phyloP scores from a whole-genome alignment of 53 echinoderm and acorn worm species.

The Paelopatides confundens region DNA sequence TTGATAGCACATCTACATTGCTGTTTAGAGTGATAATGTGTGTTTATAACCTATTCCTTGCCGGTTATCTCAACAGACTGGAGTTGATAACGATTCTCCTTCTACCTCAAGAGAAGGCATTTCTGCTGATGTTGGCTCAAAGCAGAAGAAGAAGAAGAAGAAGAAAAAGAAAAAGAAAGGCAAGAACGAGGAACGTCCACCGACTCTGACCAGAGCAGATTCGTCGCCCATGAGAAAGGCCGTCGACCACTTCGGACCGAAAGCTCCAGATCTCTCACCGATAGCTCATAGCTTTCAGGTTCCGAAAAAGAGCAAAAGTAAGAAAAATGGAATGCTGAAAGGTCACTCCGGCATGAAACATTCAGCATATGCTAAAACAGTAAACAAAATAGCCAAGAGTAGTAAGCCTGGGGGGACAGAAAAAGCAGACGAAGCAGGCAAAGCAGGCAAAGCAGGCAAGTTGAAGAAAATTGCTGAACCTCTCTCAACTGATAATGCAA shows the following conservation, averaged over 20 bases:
- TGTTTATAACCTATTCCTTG: background rate
- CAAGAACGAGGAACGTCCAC: background rate
- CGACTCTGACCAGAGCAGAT: background rate
- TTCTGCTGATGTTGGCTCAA: background rate
- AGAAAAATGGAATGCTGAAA: background rate
- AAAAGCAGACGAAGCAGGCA: background rate
- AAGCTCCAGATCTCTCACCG: constrained; percentile 7
- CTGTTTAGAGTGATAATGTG: background rate
- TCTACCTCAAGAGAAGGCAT: constrained; percentile 23
- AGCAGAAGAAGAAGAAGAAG: background rate
- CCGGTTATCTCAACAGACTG: background rate
- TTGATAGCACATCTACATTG: too few species aligned
- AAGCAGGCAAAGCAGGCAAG: background rate
- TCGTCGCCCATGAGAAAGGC: background rate
- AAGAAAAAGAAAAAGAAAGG: background rate
- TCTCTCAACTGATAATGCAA: background rate
- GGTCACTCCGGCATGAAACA: background rate
- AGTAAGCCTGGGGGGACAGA: background rate
- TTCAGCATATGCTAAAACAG: background rate
- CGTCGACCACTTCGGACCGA: background rate
- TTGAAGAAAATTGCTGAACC: background rate
- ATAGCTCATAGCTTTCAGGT: background rate
- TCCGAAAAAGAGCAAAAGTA: background rate
- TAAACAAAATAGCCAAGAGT: background rate
- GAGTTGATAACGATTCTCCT: background rate